phyloP scores from a whole-genome alignment of 2,797 vertebrate genomes.

The Acanthiza pusilla region DNA sequence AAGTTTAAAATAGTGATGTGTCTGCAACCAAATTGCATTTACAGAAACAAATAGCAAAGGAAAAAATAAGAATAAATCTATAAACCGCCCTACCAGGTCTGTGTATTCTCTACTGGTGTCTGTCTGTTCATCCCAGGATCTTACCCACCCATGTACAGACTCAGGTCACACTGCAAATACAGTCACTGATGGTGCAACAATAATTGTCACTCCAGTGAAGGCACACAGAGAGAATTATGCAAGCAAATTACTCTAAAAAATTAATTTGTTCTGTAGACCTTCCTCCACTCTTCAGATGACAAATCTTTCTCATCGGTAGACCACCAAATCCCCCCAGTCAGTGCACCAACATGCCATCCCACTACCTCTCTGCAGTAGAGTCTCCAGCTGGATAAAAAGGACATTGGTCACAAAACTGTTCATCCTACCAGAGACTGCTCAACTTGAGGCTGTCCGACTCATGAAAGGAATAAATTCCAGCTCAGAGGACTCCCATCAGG shows the following conservation, averaged over 20 bases:
- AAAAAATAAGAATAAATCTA: background rate
- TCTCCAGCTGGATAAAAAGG: background rate
- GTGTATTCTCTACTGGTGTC: background rate
- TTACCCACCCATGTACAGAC: fast-evolving
- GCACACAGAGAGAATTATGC: background rate
- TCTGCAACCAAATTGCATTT: background rate
- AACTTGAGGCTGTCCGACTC: background rate
- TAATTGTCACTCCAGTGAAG: fast-evolving
- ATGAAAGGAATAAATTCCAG: background rate
- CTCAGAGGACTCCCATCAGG: background rate
- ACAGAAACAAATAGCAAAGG: background rate
- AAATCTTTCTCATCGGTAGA: background rate
- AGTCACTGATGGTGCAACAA: background rate
- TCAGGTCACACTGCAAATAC: background rate
- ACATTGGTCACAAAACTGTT: fast-evolving
- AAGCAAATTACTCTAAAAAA: background rate
- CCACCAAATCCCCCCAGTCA: background rate
- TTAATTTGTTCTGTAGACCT: background rate
- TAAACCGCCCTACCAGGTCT: background rate
- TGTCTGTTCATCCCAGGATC: background rate
- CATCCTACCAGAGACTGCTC: background rate
- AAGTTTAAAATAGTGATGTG: background rate
- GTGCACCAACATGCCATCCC: background rate
- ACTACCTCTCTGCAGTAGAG: background rate
- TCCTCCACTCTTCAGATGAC: background rate